Evolutionary conservation across 2,797 vertebrate genomes (phyloP).

Genomic region (Muscicapa striata): DNA sequence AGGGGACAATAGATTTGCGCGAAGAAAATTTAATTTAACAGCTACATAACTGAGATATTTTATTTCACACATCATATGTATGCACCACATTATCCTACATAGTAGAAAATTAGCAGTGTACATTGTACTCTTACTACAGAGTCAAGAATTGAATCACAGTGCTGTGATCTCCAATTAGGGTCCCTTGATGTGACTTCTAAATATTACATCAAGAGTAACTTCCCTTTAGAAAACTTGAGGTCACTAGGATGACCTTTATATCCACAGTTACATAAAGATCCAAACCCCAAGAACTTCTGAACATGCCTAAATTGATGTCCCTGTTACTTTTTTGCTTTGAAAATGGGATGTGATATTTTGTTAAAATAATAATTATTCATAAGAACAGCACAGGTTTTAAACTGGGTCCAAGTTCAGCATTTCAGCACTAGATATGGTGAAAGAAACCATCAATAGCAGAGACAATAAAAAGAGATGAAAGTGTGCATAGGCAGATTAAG

Average conservation of each 20-base stretch:
- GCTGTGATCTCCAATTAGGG: not conserved
- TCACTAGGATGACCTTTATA: not conserved
- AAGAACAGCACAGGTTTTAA: not conserved
- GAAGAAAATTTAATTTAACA: slow-evolving; percentile 1
- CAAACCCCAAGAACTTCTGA: not conserved
- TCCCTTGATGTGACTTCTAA: not conserved
- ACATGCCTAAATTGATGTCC: not conserved
- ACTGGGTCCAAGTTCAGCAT: not conserved
- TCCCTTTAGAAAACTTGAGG: not conserved
- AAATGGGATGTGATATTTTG: not conserved
- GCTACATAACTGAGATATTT: slow-evolving; percentile 1
- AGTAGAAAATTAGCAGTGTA: not conserved
- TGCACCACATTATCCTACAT: not conserved
- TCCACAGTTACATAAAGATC: not conserved
- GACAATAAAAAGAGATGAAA: not conserved
- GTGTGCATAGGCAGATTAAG: not conserved
- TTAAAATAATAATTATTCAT: not conserved
- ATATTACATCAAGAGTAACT: not conserved
- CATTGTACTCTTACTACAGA: not conserved
- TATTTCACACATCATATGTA: not conserved
- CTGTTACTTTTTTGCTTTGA: not conserved
- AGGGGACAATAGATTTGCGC: not conserved
- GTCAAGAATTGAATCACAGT: not conserved
- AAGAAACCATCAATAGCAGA: not conserved
- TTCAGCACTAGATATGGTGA: not conserved